A percentile compares a stretch with the other conserved stretches of the same genome.
Conservation (phyloP, 2,113 vertebrate genomes). For the Struthidea cinerea region DNA sequence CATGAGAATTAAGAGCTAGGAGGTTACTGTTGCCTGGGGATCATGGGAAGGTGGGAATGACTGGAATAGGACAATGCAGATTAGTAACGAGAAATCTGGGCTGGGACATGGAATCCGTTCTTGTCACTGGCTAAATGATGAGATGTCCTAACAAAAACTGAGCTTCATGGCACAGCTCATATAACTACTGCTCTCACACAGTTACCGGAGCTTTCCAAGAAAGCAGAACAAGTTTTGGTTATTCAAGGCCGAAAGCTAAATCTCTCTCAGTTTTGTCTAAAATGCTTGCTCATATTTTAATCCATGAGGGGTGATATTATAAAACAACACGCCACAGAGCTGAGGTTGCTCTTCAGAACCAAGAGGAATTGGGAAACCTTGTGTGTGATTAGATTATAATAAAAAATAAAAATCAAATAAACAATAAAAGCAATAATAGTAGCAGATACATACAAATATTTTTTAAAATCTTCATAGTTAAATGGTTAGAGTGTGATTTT, state of each 20-base stretch:
- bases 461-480: neutral
- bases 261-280: neutral
- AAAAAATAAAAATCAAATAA: neutral
- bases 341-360: neutral
- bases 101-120: neutral
- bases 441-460: neutral
- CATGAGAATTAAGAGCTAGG: neutral
- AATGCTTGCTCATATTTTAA: neutral
- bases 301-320: neutral
- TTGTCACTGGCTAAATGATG: neutral
- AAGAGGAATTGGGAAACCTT: neutral
- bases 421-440: neutral
- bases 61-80: neutral
- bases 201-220: neutral
- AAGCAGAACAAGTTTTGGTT: neutral
- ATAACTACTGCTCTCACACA: rapidly evolving
- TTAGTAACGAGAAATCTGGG: neutral
- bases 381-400: neutral
- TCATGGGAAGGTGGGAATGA: neutral
- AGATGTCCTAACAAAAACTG: neutral
- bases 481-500: neutral
- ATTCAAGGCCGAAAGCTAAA: neutral
- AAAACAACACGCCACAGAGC: neutral
- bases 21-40: neutral
- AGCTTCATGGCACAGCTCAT: neutral